Percentiles rank a stretch among this genome's conserved stretches.
Conservation (phyloP, 1,140 invertebrate species). For the Uloborus diversus region DNA sequence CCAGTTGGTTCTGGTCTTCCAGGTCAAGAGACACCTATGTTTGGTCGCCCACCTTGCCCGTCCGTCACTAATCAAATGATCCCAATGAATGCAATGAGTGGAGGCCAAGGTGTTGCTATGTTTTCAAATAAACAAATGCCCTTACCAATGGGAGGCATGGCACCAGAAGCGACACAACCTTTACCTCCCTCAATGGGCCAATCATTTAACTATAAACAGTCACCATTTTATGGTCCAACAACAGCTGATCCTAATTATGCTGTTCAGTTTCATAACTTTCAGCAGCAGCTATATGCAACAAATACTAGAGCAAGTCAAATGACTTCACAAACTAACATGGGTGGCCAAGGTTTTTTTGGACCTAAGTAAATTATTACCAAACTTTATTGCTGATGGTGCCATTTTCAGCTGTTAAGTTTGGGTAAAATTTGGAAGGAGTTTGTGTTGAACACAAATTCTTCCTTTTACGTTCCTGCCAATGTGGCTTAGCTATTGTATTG, state of each 20-base stretch:
- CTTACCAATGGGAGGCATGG: conserved; percentile 61
- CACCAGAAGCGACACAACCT: conserved; percentile 73
- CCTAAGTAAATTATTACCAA: conserved; percentile 29
- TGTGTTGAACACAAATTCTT: conserved; percentile 7
- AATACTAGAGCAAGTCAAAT: conserved; percentile 72
- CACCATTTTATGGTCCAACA: conserved; percentile 81
- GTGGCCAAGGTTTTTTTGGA: conserved; percentile 54
- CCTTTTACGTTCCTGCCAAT: conserved; percentile 53
- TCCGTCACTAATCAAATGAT: conserved; percentile 41
- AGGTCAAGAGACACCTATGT: conserved; percentile 48
- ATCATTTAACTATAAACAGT: conserved; percentile 76
- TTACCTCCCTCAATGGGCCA: conserved; percentile 82
- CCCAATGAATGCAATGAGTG: conserved; percentile 42
- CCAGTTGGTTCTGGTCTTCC: conserved; percentile 35
- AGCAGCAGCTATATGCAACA: conserved; percentile 92
- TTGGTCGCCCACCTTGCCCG: conserved; percentile 50
- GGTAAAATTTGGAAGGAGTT: conserved; percentile 1
- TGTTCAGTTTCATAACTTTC: conserved; percentile 94
- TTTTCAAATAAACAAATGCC: conserved; percentile 56
- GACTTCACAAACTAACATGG: conserved; percentile 47
- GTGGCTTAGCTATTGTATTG: conserved; percentile 28
- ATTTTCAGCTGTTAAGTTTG: conserved; percentile 14
- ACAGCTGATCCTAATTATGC: conserved; percentile 91
- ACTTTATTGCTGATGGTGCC: conserved; percentile 34
- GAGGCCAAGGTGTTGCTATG: conserved; percentile 35